A percentile compares a stretch with the other conserved stretches of the same genome.
Evolutionary conservation across 2,113 vertebrate species (phyloP).

Genomic region (Cheilinus undulatus): DNA sequence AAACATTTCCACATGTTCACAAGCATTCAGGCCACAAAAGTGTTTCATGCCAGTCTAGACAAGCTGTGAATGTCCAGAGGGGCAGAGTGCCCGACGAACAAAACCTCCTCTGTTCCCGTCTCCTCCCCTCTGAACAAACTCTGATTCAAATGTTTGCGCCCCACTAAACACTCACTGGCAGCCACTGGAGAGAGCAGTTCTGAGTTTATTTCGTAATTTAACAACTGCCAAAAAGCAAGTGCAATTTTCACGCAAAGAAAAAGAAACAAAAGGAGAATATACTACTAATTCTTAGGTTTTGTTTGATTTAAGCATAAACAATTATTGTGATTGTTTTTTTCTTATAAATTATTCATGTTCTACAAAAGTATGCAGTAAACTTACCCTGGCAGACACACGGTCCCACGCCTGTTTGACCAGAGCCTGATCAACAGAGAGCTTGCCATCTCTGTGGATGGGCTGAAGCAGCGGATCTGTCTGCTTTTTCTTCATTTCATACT

Average conservation of each 20-base stretch:
- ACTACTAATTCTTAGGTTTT: constrained; percentile 5
- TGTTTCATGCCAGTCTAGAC: constrained; percentile 38
- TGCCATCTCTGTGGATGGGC: constrained; percentile 90
- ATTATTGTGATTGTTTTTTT: constrained; percentile 20
- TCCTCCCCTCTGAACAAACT: constrained; percentile 52
- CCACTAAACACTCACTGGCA: constrained; percentile 60
- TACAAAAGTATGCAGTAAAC: constrained; percentile 37
- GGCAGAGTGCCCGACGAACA: constrained; percentile 47
- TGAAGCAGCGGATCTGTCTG: constrained; percentile 89
- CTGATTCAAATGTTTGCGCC: constrained; percentile 32
- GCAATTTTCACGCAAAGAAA: constrained; percentile 19
- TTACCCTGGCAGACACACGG: constrained; percentile 90
- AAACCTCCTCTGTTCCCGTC: constrained; percentile 70
- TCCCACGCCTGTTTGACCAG: constrained; percentile 97
- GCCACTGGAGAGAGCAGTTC: constrained; percentile 21
- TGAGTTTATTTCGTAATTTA: constrained; percentile 31
- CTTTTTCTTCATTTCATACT: constrained; percentile 94
- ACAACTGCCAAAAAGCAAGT: constrained; percentile 4
- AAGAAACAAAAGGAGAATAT: neutral
- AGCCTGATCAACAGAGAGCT: constrained; percentile 95
- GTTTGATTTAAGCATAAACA: constrained; percentile 10
- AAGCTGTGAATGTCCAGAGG: constrained; percentile 30
- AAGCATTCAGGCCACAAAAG: constrained; percentile 38
- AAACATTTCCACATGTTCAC: constrained; percentile 55
- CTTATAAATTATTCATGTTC: constrained; percentile 27